phyloP scores from a whole-genome alignment of 2,797 vertebrate species.

The Coilia nasus region DNA sequence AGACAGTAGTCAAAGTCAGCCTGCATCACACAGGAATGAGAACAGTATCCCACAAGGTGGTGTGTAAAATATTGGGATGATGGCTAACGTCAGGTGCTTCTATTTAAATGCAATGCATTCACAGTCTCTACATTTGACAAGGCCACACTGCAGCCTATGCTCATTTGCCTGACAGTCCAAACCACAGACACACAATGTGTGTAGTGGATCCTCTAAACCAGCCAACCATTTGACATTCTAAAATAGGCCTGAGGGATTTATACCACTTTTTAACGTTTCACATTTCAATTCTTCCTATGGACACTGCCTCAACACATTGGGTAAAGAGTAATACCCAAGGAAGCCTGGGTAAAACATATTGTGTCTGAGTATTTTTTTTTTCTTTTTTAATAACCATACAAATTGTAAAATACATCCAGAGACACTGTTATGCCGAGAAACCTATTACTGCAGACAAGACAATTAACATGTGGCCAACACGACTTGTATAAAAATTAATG shows the following conservation, averaged over 20 bases:
- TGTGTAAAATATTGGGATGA: background rate
- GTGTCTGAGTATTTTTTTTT: no score
- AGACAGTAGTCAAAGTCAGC: background rate
- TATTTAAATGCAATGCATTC: slow-evolving; percentile 21
- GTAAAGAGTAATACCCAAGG: no score
- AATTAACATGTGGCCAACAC: background rate
- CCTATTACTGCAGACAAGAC: background rate
- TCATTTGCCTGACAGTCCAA: slow-evolving; percentile 1
- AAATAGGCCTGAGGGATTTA: background rate
- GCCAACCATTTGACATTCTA: slow-evolving; percentile 11
- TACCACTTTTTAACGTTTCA: background rate
- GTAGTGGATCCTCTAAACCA: background rate
- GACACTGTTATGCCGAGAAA: background rate
- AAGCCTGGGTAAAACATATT: no score
- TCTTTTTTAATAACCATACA: background rate
- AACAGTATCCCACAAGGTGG: background rate
- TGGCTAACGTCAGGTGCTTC: slow-evolving; percentile 12
- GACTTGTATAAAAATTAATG: background rate
- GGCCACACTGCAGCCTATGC: background rate
- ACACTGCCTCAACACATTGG: background rate
- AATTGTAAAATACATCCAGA: background rate
- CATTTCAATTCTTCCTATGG: background rate
- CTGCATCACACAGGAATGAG: background rate
- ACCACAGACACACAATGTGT: background rate
- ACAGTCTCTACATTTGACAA: background rate